These are phyloP conservation scores for Cenopis cana DNA, from an alignment of 2,888 invertebrate genomes.

Conservation along the genomic window DNA sequence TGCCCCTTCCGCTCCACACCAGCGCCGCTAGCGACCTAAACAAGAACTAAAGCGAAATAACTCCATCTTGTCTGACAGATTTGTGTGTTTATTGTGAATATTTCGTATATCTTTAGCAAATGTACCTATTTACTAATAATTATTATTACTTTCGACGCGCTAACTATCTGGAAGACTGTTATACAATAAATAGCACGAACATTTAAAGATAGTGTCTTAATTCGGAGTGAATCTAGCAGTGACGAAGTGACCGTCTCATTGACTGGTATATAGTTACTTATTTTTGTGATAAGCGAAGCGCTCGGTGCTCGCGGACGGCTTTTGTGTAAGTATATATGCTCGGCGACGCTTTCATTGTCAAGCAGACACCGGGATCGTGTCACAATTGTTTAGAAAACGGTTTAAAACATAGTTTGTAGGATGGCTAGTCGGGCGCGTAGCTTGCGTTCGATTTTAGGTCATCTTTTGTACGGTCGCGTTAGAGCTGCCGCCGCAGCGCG, in stretches of 20 bases:
- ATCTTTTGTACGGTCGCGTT: constrained; percentile 81
- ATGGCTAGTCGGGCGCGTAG: constrained; percentile 65
- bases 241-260: constrained; percentile 81
- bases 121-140: constrained; percentile 66
- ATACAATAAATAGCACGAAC: constrained; percentile 55
- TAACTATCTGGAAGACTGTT: constrained; percentile 40
- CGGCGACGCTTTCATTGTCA: constrained; percentile 62
- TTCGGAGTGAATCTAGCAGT: constrained; percentile 71
- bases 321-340: constrained; percentile 78
- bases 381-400: constrained; percentile 75
- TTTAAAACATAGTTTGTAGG: constrained; percentile 68
- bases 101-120: constrained; percentile 73
- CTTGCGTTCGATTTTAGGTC: constrained; percentile 83
- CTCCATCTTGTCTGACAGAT: constrained; percentile 88
- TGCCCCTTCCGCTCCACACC: constrained; percentile 65
- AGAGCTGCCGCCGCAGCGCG: constrained; percentile 76
- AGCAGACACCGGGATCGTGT: constrained; percentile 64
- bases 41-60: constrained; percentile 84
- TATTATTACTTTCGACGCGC: constrained; percentile 53
- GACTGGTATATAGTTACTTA: constrained; percentile 85
- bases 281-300: constrained; percentile 84
- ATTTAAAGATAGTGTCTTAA: constrained; percentile 55
- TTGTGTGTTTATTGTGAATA: constrained; percentile 85
- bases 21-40: constrained; percentile 80
- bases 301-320: constrained; percentile 78